Evolutionary conservation across 2,113 vertebrate species (phyloP).

Genomic region (Pteropus alecto): DNA sequence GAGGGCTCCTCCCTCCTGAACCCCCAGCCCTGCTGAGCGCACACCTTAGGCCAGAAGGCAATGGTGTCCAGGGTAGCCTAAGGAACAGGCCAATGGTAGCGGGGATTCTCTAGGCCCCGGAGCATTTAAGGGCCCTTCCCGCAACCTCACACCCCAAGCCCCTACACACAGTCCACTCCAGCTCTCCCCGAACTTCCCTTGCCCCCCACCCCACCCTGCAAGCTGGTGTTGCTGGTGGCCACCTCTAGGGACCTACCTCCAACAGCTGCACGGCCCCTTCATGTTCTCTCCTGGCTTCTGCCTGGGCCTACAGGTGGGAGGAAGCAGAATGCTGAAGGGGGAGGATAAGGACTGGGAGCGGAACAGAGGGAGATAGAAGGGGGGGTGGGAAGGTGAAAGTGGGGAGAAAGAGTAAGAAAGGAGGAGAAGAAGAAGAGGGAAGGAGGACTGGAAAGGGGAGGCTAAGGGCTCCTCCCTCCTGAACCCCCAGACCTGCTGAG

Average conservation of each 20-base stretch:
- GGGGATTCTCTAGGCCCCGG: neutral
- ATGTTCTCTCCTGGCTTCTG: conserved; percentile 95
- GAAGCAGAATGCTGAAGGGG: neutral
- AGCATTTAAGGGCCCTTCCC: neutral
- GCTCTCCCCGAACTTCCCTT: neutral
- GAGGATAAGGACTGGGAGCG: neutral
- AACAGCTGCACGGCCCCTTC: conserved; percentile 96
- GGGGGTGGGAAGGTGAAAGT: no score
- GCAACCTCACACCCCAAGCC: no score
- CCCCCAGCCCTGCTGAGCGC: neutral
- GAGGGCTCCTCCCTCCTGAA: neutral
- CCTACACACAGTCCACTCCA: neutral
- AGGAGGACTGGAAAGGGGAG: neutral
- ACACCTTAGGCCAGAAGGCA: neutral
- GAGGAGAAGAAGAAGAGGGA: neutral
- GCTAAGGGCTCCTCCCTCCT: neutral
- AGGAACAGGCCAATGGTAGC: neutral
- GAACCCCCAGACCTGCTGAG: neutral
- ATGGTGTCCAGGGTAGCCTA: no score
- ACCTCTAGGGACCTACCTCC: conserved; percentile 87
- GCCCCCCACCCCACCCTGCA: neutral
- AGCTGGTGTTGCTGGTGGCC: neutral
- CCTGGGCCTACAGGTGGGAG: conserved; percentile 89
- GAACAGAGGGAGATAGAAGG: neutral
- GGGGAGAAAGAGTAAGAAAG: no score